Evolutionary conservation across 2,797 vertebrate genomes (phyloP).

Genomic region (Ptychobarbus kaznakovi): DNA sequence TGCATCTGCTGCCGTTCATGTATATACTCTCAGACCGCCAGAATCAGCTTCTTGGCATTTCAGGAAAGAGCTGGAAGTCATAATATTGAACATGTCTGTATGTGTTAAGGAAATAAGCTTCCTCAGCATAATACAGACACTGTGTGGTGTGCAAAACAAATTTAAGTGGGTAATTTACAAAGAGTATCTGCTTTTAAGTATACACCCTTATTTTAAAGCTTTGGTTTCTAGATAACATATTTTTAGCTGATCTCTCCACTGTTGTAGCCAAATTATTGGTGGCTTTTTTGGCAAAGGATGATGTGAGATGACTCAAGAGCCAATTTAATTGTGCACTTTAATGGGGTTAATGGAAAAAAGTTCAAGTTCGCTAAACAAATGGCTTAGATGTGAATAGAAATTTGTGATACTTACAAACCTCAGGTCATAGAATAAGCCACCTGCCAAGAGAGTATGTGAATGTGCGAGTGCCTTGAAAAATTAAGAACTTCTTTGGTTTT

Average conservation of each 20-base stretch:
- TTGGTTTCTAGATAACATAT: neutral
- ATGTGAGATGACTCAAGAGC: conserved; percentile 6
- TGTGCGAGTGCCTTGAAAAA: neutral
- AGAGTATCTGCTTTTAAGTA: conserved; percentile 21
- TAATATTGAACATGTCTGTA: conserved; percentile 1
- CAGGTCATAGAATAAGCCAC: conserved; percentile 5
- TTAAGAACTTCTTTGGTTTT: neutral
- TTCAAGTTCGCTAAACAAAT: conserved; percentile 13
- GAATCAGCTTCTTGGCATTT: neutral
- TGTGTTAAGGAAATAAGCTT: neutral
- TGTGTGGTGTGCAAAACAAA: neutral
- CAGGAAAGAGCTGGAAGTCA: neutral
- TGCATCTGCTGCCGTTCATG: neutral
- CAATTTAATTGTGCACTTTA: conserved; percentile 23
- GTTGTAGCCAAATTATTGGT: conserved; percentile 7
- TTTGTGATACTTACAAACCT: neutral
- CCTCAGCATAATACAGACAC: neutral
- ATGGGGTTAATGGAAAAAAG: conserved; percentile 15
- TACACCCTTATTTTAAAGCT: conserved; percentile 19
- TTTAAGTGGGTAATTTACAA: conserved; percentile 27
- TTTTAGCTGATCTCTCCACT: conserved; percentile 3
- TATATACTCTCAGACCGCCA: neutral
- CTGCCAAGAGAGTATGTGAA: conserved; percentile 3
- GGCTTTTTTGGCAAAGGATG: conserved; percentile 25
- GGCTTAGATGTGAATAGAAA: neutral